A percentile compares a stretch with the other conserved stretches of the same genome.
These are phyloP conservation scores for Leucoraja ocellata DNA, from an alignment of 2,797 vertebrate species.

Conservation along the genomic window DNA sequence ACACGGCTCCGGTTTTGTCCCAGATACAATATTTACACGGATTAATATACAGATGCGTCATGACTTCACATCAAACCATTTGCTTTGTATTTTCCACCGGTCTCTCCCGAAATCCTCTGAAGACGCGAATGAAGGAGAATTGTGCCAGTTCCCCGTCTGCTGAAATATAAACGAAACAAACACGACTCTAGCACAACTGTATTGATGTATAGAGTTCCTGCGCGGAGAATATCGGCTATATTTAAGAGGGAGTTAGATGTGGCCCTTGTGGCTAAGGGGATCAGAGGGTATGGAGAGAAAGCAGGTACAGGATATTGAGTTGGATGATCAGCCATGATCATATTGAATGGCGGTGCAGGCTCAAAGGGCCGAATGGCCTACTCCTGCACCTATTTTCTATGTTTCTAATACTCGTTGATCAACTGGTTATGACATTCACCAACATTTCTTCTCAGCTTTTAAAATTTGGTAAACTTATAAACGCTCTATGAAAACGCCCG, in stretches of 20 bases:
- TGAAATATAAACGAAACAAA: background rate
- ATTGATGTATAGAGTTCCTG: background rate
- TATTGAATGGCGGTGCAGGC: no score
- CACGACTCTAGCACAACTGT: background rate
- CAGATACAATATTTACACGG: constrained; percentile 17
- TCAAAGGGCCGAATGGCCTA: no score
- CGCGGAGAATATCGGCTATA: background rate
- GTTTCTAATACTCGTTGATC: no score
- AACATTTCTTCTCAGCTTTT: background rate
- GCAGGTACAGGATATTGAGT: no score
- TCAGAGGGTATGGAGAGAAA: no score
- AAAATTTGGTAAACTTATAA: no score
- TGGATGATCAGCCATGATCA: no score
- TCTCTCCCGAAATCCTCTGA: background rate
- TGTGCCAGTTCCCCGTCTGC: background rate
- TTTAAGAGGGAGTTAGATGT: no score
- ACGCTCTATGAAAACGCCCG: no score
- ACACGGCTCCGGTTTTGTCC: background rate
- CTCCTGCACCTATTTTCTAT: no score
- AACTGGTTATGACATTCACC: background rate
- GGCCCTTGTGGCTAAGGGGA: no score
- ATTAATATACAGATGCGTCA: background rate
- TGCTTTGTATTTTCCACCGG: background rate
- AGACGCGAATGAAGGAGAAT: background rate
- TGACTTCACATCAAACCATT: background rate